These are phyloP conservation scores for Melanaphis sacchari DNA, from an alignment of 1,140 invertebrate genomes.

Conservation along the genomic window DNA sequence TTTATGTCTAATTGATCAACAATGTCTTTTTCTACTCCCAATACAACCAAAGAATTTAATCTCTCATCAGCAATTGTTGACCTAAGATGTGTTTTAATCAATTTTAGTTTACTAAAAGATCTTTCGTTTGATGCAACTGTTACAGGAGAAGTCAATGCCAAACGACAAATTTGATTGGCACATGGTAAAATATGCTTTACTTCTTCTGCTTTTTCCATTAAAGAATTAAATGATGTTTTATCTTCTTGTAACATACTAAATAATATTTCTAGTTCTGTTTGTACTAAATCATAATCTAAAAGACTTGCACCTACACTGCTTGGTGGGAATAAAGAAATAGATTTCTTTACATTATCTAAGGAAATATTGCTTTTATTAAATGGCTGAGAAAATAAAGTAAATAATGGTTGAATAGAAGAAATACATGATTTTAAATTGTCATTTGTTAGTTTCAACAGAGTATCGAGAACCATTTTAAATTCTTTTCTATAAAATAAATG, in stretches of 20 bases:
- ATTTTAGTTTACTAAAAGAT: no score
- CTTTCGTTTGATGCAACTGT: no score
- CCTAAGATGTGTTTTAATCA: no score
- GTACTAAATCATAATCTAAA: background rate
- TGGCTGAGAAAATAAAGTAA: background rate
- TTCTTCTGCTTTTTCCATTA: no score
- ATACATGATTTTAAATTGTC: background rate
- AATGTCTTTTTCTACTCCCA: no score
- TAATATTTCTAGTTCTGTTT: background rate
- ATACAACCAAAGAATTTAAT: no score
- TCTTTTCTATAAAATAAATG: background rate
- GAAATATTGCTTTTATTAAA: background rate
- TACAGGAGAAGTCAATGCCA: no score
- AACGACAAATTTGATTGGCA: no score
- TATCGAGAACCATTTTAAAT: conserved; percentile 1
- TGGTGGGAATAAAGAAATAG: background rate
- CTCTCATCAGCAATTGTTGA: no score
- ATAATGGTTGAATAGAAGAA: background rate
- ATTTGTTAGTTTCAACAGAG: background rate
- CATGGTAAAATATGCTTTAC: no score
- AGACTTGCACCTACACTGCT: background rate
- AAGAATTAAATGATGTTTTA: background rate
- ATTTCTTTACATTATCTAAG: background rate
- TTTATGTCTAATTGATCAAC: no score
- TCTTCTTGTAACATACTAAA: background rate